Conservation (phyloP, 2,888 invertebrate genomes). For the Argyresthia goedartella region DNA sequence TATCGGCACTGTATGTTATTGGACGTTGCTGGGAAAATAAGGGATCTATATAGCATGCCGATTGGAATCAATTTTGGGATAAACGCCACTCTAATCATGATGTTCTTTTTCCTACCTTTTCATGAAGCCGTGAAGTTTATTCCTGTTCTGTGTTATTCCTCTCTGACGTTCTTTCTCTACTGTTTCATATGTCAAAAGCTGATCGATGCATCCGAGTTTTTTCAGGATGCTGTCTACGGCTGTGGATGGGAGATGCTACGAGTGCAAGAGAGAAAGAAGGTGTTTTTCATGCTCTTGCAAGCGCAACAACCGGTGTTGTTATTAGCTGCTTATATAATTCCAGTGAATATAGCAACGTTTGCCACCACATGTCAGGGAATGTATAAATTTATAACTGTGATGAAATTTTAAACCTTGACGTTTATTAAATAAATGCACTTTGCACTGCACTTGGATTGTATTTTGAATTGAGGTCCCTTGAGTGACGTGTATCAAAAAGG, state of each 20-base stretch:
- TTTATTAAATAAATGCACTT: neutral
- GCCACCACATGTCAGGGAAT: conserved; percentile 1
- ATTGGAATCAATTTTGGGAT: conserved; percentile 1
- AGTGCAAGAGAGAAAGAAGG: neutral
- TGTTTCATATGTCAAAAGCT: conserved; percentile 2
- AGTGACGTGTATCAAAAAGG: too few relatives aligned
- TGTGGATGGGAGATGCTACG: conserved; percentile 4
- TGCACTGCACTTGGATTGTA: neutral
- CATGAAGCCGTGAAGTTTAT: neutral
- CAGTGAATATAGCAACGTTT: conserved; percentile 1
- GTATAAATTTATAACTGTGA: conserved; percentile 3
- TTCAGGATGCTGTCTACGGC: neutral
- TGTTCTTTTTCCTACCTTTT: conserved; percentile 1
- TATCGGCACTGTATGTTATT: neutral
- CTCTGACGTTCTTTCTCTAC: conserved; percentile 1
- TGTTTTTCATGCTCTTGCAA: neutral
- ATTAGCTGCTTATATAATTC: conserved; percentile 1
- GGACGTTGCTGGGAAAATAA: neutral
- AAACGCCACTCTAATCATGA: neutral
- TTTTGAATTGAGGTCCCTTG: too few relatives aligned
- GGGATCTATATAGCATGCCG: neutral
- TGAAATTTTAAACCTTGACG: neutral
- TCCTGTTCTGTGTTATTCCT: neutral
- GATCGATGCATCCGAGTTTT: conserved; percentile 1
- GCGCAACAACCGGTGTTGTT: neutral